Evolutionary conservation across 2,113 vertebrate genomes (phyloP), one percentile per base, ranked within the genome.

Genomic region (Brachypteracias leptosomus): DNA sequence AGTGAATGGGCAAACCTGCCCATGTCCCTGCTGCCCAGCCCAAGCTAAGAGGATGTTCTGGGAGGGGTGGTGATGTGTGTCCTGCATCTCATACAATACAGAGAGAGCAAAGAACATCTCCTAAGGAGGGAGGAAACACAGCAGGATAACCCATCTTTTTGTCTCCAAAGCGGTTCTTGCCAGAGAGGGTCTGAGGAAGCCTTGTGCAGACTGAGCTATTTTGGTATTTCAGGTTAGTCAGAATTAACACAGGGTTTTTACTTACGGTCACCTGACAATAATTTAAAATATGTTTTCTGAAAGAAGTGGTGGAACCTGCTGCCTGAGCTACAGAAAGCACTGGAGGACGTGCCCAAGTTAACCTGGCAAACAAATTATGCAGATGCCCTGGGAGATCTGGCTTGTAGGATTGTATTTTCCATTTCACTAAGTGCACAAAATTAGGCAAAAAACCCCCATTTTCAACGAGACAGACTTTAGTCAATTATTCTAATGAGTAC

Each of bases 401-500:
- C 72, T 90, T 52, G 68, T 21, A 85, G 88, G 66, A 67, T 44
- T 46, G 33, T 57, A 52, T 80, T 92, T 96, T 67, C 83, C 93
- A 78, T 90, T 75, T 77, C 87, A 80, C 58, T 58, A 89, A 88
- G 67, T 26, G 61, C 71, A 58, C 28, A 80, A 90, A 92, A 95
- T 88, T 44, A 89, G 91, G 33, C 44, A 83, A 90, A 96, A 93
- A 79, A 81, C 52, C 13, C 16, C 46, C 55, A 16, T 85, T 93
- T 96, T 61, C 65, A 51, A 77, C 66, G 35, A 76, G 90, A 67
- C 72, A 94, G 92, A 89, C 88, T 89, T 85, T 36, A 94, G 90
- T 74, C 83, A 91, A 21, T 96, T 91, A 81, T 94, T 88, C 88
- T 96, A 95, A 95, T 91, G 89, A 88, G 57, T 73, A 89, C 87